Evolutionary conservation across 2,888 invertebrate species (phyloP).

Genomic region (Phragmatobia fuliginosa): DNA sequence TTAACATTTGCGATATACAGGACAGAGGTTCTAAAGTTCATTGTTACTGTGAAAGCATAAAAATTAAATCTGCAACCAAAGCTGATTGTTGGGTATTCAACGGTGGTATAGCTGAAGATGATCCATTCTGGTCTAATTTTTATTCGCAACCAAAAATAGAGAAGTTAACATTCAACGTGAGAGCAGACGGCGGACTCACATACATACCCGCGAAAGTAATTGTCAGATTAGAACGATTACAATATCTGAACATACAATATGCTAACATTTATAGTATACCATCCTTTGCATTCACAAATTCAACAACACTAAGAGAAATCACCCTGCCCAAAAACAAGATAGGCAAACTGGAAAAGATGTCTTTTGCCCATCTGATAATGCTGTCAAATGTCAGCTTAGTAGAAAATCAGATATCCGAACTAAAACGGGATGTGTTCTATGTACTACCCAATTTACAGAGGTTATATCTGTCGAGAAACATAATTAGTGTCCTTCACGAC

Average conservation of each 20-base stretch:
- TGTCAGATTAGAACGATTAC: constrained; percentile 88
- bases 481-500: constrained; percentile 93
- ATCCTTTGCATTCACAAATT: constrained; percentile 91
- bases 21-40: constrained; percentile 86
- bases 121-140: constrained; percentile 92
- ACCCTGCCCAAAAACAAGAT: constrained; percentile 91
- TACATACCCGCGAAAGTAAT: constrained; percentile 91
- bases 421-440: constrained; percentile 91
- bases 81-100: constrained; percentile 93
- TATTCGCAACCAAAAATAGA: constrained; percentile 90
- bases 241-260: constrained; percentile 90
- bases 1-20: constrained; percentile 87
- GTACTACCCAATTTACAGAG: constrained; percentile 91
- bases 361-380: constrained; percentile 91
- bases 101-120: constrained; percentile 89
- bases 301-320: constrained; percentile 89
- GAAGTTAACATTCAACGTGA: constrained; percentile 90
- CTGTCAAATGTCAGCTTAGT: constrained; percentile 90
- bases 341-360: constrained; percentile 88
- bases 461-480: constrained; percentile 94
- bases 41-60: constrained; percentile 89
- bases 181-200: constrained; percentile 89
- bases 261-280: constrained; percentile 90
- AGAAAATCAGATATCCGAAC: constrained; percentile 91
- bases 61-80: constrained; percentile 87